Evolutionary conservation across 2,888 invertebrate species (phyloP).

Genomic region (Galeruca laticollis): DNA sequence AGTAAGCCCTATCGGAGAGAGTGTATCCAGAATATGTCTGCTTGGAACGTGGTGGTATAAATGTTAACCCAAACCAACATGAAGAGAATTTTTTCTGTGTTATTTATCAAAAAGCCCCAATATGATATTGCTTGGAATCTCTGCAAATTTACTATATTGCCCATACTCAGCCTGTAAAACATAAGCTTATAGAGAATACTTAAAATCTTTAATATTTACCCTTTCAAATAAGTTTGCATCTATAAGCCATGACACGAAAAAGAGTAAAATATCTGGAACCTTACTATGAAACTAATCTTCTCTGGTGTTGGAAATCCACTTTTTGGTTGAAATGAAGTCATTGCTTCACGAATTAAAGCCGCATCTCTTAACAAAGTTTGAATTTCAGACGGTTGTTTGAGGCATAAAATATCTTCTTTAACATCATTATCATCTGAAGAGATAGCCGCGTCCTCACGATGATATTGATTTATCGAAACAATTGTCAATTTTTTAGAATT

Average conservation of each 20-base stretch:
- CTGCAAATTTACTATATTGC: constrained; percentile 33
- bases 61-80: constrained; percentile 41
- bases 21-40: constrained; percentile 37
- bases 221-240: background rate
- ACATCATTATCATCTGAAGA: constrained; percentile 9
- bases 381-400: constrained; percentile 13
- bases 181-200: background rate
- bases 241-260: constrained; percentile 22
- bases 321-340: constrained; percentile 28
- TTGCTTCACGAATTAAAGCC: constrained; percentile 31
- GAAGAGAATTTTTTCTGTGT: constrained; percentile 41
- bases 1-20: constrained; percentile 33
- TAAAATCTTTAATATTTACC: constrained; percentile 3
- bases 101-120: constrained; percentile 37
- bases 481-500: too few species aligned
- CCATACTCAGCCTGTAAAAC: constrained; percentile 22
- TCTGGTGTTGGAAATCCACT: constrained; percentile 31
- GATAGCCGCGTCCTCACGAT: constrained; percentile 10
- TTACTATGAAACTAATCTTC: constrained; percentile 32
- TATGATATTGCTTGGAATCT: constrained; percentile 40
- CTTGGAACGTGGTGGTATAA: constrained; percentile 42
- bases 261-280: constrained; percentile 34
- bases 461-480: too few species aligned
- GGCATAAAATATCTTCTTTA: constrained; percentile 16
- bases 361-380: constrained; percentile 30